Conservation (phyloP, 2,888 invertebrate species). For the Coleophora flavipennella region DNA sequence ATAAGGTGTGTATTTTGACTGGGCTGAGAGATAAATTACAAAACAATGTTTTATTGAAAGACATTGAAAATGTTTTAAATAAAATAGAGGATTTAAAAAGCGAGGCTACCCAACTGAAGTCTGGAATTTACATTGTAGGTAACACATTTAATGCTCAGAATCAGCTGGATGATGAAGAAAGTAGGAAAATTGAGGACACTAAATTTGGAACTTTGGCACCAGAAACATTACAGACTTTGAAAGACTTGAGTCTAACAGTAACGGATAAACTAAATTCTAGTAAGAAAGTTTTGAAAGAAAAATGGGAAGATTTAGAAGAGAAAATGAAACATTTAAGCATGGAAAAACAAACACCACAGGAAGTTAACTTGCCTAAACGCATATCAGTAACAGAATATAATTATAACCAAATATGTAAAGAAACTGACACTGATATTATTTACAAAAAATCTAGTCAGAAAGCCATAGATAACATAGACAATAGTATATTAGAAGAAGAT, state of each 20-base stretch:
- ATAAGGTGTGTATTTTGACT: constrained; percentile 66
- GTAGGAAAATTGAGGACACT: constrained; percentile 37
- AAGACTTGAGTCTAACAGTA: constrained; percentile 62
- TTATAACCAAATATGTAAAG: constrained; percentile 5
- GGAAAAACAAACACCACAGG: constrained; percentile 35
- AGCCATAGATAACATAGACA: constrained; percentile 44
- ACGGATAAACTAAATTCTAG: constrained; percentile 66
- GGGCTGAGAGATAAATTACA: constrained; percentile 65
- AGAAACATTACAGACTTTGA: constrained; percentile 64
- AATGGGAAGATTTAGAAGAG: constrained; percentile 67
- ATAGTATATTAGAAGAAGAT: constrained; percentile 39
- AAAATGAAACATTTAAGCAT: constrained; percentile 55
- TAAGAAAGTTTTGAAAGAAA: constrained; percentile 68
- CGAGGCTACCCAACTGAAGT: constrained; percentile 58
- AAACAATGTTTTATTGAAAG: constrained; percentile 46
- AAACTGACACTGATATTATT: constrained; percentile 45
- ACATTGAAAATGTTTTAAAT: constrained; percentile 45
- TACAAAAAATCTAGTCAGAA: constrained; percentile 64
- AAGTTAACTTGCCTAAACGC: constrained; percentile 18
- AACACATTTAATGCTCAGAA: constrained; percentile 53
- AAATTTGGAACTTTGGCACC: constrained; percentile 47
- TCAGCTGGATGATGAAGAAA: constrained; percentile 30
- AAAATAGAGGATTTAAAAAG: constrained; percentile 48
- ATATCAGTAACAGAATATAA: too few species aligned
- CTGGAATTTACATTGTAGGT: constrained; percentile 72